Conservation (phyloP, 2,888 invertebrate species). For the Linnaemya vulpina region DNA sequence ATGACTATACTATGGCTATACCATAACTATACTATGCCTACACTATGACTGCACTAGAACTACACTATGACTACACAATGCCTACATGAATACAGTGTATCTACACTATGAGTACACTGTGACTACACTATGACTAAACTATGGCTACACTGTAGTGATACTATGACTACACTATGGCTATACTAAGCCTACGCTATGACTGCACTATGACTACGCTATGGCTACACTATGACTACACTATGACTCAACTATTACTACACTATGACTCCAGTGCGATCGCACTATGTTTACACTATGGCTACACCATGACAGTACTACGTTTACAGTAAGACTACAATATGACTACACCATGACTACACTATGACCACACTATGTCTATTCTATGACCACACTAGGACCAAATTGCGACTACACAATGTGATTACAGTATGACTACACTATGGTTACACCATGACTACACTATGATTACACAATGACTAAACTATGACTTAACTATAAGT, state of each 20-base stretch:
- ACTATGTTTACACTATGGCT: not conserved
- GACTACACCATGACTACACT: too few species aligned
- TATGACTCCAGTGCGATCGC: too few species aligned
- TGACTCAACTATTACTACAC: too few species aligned
- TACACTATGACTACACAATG: not conserved
- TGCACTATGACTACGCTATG: not conserved
- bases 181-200: not conserved
- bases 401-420: too few species aligned
- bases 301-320: too few species aligned
- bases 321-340: not conserved
- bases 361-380: too few species aligned
- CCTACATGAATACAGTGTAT: not conserved
- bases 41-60: not conserved
- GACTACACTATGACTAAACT: not conserved
- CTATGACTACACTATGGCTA: not conserved
- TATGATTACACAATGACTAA: too few species aligned
- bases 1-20: not conserved
- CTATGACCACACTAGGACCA: too few species aligned
- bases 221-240: not conserved
- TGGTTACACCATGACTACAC: too few species aligned
- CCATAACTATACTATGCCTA: not conserved
- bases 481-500: too few species aligned
- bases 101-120: not conserved
- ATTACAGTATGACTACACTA: too few species aligned
- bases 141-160: not conserved